Evolutionary conservation across 2,797 vertebrate species (phyloP).

Genomic region (Delichon dasypus): DNA sequence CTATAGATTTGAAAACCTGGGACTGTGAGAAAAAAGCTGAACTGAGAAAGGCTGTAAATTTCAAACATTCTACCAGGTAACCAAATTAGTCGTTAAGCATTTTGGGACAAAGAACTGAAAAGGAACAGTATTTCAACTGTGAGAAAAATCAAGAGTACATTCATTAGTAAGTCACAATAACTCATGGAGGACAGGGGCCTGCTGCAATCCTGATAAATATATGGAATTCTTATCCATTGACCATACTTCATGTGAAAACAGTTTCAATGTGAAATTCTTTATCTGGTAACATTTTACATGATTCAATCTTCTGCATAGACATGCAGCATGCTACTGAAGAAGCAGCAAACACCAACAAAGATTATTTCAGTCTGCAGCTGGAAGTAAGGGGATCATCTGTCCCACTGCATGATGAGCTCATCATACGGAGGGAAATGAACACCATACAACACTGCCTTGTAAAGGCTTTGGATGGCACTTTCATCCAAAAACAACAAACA

Average conservation of each 20-base stretch:
- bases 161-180: background rate
- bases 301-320: background rate
- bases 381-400: background rate
- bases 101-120: background rate
- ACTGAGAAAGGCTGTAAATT: background rate
- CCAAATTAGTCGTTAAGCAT: background rate
- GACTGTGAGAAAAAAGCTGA: background rate
- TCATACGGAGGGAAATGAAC: background rate
- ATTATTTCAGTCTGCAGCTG: constrained; percentile 13
- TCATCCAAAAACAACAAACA: background rate
- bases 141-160: background rate
- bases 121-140: background rate
- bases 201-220: background rate
- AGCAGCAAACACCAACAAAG: background rate
- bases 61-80: background rate
- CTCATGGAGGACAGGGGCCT: background rate
- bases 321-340: constrained; percentile 4
- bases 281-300: background rate
- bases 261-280: background rate
- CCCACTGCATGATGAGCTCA: background rate
- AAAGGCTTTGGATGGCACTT: background rate
- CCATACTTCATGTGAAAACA: background rate
- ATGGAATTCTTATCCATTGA: background rate
- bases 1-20: background rate
- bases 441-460: background rate